A percentile compares a stretch with the other conserved stretches of the same genome.
Evolutionary conservation across 1,140 invertebrate genomes (phyloP).

Genomic region (Papilio xuthus): DNA sequence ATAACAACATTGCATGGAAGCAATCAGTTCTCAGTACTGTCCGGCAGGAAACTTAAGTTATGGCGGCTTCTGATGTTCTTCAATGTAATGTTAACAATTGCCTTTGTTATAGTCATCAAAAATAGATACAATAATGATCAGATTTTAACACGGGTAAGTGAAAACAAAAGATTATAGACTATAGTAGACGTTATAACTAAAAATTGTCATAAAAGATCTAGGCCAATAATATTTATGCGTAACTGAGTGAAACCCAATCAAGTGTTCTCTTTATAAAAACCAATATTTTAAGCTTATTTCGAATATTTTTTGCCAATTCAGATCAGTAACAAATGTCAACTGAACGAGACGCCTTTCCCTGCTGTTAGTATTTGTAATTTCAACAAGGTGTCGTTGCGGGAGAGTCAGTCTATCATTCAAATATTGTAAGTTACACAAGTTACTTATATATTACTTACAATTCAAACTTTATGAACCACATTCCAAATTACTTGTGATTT

Average conservation of each 20-base stretch:
- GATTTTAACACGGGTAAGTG: slow-evolving; percentile 62
- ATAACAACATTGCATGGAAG: slow-evolving; percentile 61
- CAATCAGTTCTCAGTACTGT: slow-evolving; percentile 44
- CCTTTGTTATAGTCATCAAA: slow-evolving; percentile 59
- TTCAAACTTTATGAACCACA: background rate
- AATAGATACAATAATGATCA: slow-evolving; percentile 60
- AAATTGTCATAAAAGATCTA: too few relatives aligned
- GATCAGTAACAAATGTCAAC: slow-evolving; percentile 70
- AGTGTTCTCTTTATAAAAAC: too few relatives aligned
- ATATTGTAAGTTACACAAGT: slow-evolving; percentile 72
- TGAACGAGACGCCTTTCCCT: slow-evolving; percentile 66
- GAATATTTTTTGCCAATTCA: slow-evolving; percentile 43
- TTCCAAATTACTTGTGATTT: background rate
- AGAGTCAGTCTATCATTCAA: slow-evolving; percentile 50
- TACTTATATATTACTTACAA: background rate
- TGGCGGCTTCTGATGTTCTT: slow-evolving; percentile 52
- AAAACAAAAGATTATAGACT: background rate
- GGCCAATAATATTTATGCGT: too few relatives aligned
- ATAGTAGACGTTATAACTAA: too few relatives aligned
- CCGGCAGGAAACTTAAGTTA: slow-evolving; percentile 39
- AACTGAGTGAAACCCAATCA: too few relatives aligned
- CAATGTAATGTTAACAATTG: slow-evolving; percentile 47
- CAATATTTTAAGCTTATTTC: too few relatives aligned
- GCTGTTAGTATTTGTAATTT: slow-evolving; percentile 70
- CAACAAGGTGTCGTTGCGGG: slow-evolving; percentile 60